Evolutionary conservation across 2,113 vertebrate species (phyloP).

Genomic region (Pitta sordida): DNA sequence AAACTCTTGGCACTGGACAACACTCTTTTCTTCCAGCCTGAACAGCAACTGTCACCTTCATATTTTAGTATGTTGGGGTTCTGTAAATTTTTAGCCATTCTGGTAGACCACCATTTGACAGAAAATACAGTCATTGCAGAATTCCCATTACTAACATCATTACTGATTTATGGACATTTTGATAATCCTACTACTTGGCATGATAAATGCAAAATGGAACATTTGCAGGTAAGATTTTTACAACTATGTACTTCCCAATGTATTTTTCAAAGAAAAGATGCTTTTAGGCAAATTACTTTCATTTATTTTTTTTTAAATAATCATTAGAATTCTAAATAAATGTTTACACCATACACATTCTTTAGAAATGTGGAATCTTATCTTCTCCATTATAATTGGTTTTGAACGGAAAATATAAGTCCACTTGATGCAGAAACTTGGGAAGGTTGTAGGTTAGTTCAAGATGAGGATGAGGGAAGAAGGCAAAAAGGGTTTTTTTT

Average conservation of each 20-base stretch:
- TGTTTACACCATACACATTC: neutral
- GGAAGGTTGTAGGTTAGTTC: neutral
- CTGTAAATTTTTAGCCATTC: constrained; percentile 51
- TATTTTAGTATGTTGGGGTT: constrained; percentile 48
- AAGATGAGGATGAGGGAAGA: neutral
- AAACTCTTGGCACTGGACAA: neutral
- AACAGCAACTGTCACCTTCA: neutral
- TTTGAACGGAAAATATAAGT: neutral
- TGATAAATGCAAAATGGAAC: neutral
- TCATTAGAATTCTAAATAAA: neutral
- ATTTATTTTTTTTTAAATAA: neutral
- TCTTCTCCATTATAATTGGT: neutral
- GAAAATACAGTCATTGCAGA: constrained; percentile 35
- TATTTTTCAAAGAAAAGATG: constrained; percentile 43
- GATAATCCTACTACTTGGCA: neutral
- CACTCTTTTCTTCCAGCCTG: neutral
- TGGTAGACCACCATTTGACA: constrained; percentile 34
- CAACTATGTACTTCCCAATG: constrained; percentile 6
- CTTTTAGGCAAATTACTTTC: neutral
- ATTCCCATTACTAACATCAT: constrained; percentile 38
- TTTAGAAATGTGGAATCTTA: neutral
- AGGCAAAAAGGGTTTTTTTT: neutral
- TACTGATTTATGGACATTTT: neutral
- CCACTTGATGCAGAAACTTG: neutral
- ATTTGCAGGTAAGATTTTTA: neutral